Evolutionary conservation across 1,140 invertebrate species (phyloP).

Genomic region (Rhizoglyphus robini): DNA sequence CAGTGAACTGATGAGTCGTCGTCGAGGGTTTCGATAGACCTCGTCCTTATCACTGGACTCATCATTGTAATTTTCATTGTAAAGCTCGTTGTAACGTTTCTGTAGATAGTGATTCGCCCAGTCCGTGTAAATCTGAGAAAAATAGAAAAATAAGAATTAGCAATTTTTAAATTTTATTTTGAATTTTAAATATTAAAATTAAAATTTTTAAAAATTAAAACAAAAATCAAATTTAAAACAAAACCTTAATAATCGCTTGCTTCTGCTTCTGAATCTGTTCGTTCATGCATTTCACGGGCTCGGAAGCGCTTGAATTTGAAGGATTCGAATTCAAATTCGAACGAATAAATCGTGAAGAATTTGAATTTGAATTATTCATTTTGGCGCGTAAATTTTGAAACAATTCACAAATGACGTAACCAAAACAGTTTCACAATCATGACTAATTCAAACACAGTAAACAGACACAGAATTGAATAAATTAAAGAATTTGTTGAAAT

Average conservation of each 20-base stretch:
- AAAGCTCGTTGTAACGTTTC: slow-evolving; percentile 63
- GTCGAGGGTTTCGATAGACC: neutral
- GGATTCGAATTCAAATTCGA: too few relatives aligned
- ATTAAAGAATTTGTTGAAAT: too few relatives aligned
- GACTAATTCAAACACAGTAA: too few relatives aligned
- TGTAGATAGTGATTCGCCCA: slow-evolving; percentile 96
- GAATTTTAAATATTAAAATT: neutral
- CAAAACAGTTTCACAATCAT: neutral
- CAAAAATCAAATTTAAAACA: too few relatives aligned
- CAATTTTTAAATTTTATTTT: slow-evolving; percentile 25
- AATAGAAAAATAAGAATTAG: slow-evolving; percentile 30
- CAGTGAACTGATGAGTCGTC: slow-evolving; percentile 35
- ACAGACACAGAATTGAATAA: too few relatives aligned
- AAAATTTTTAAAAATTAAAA: slow-evolving; percentile 3
- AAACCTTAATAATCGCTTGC: slow-evolving; percentile 12
- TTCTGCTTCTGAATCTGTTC: slow-evolving; percentile 9
- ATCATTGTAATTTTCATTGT: slow-evolving; percentile 47
- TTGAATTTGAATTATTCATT: too few relatives aligned
- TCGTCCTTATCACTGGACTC: neutral
- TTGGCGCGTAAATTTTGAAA: neutral
- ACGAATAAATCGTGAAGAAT: too few relatives aligned
- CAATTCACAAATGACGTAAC: neutral
- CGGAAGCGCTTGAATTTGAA: too few relatives aligned
- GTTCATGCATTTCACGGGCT: neutral
- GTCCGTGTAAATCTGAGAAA: slow-evolving; percentile 77